A percentile compares a stretch with the other conserved stretches of the same genome.
phyloP scores from a whole-genome alignment of 2,888 invertebrate species.

The Anthrax anthrax region DNA sequence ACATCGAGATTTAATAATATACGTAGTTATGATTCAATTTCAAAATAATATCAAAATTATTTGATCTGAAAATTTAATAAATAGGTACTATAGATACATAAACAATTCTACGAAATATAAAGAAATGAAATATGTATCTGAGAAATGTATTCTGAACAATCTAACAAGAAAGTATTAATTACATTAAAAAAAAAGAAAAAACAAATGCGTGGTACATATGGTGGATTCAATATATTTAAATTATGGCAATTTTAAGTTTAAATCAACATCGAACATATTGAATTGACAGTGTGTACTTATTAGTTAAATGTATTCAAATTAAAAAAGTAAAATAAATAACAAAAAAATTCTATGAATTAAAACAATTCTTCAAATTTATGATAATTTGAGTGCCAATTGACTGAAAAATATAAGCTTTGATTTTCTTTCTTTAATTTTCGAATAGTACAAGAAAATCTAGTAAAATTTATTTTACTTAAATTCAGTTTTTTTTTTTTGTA shows the following conservation, averaged over 20 bases:
- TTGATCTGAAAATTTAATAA: neutral
- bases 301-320: too few relatives aligned
- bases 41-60: neutral
- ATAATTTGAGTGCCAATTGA: slow-evolving; percentile 35
- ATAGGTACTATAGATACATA: neutral
- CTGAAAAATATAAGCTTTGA: too few relatives aligned
- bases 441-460: too few relatives aligned
- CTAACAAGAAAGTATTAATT: too few relatives aligned
- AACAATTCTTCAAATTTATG: slow-evolving; percentile 17
- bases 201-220: too few relatives aligned
- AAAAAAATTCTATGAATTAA: slow-evolving; percentile 8
- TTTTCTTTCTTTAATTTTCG: too few relatives aligned
- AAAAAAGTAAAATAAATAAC: slow-evolving; percentile 7
- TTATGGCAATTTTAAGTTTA: too few relatives aligned
- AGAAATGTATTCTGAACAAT: neutral
- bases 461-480: too few relatives aligned
- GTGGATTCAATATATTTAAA: neutral
- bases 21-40: neutral
- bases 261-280: too few relatives aligned
- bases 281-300: too few relatives aligned
- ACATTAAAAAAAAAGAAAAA: neutral
- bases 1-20: neutral
- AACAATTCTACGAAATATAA: neutral
- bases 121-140: neutral
- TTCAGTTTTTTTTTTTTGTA: too few relatives aligned